These are phyloP conservation scores for Psylliodes chrysocephalus DNA, from an alignment of 2,888 invertebrate genomes.

Conservation along the genomic window DNA sequence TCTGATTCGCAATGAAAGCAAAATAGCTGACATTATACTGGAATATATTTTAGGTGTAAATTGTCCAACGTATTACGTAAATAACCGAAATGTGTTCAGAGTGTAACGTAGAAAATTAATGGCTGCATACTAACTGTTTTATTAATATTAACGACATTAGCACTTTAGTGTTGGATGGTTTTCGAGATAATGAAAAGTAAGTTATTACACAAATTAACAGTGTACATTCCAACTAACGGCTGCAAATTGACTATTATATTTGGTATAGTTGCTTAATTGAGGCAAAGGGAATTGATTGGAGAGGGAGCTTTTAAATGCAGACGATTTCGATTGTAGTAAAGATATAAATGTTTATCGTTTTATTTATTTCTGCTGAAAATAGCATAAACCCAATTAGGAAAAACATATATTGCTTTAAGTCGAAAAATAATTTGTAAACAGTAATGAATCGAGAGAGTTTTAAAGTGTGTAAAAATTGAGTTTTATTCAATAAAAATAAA, in stretches of 20 bases:
- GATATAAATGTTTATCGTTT: too few species aligned
- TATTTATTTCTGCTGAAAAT: too few species aligned
- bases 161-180: slow-evolving; percentile 22
- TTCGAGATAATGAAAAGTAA: slow-evolving; percentile 30
- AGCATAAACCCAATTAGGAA: too few species aligned
- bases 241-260: slow-evolving; percentile 10
- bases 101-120: slow-evolving; percentile 22
- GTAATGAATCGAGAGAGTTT: too few species aligned
- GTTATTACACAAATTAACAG: slow-evolving; percentile 21
- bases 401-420: too few species aligned
- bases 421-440: too few species aligned
- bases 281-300: slow-evolving; percentile 11
- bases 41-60: slow-evolving; percentile 11
- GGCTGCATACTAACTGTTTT: slow-evolving; percentile 26
- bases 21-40: slow-evolving; percentile 5
- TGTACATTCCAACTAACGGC: not conserved
- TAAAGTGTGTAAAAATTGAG: too few species aligned
- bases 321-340: not conserved
- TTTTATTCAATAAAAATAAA: too few species aligned
- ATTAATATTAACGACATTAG: slow-evolving; percentile 31
- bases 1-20: not conserved
- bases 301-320: not conserved
- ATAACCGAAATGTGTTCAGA: slow-evolving; percentile 15
- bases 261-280: slow-evolving; percentile 4
- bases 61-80: slow-evolving; percentile 16